Conservation (phyloP, 37 sponge, comb jelly and placozoan species). For the Oscarella lobularis region DNA sequence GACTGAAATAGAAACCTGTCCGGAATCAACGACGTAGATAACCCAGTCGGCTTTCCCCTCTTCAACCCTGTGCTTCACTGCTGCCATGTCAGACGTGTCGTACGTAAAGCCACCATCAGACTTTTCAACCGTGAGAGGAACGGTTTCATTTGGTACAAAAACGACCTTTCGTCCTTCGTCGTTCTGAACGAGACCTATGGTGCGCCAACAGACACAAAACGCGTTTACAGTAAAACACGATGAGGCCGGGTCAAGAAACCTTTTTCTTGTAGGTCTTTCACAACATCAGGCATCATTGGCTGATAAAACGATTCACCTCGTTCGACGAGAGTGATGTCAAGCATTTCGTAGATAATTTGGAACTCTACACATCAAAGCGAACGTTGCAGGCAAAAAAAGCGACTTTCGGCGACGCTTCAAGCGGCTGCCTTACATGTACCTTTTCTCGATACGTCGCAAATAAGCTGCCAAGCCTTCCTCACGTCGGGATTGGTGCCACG, state of each 20-base stretch:
- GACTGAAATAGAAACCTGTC: constrained; percentile 42
- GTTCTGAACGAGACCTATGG: constrained; percentile 35
- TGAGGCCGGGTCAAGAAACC: constrained; percentile 15
- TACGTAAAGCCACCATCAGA: constrained; percentile 93
- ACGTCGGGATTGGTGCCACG: constrained; percentile 57
- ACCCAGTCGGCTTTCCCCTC: constrained; percentile 85
- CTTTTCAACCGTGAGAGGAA: constrained; percentile 85
- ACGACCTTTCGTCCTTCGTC: constrained; percentile 75
- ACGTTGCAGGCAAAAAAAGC: no score
- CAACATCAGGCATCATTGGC: constrained; percentile 61
- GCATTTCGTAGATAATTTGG: no score
- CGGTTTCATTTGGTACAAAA: constrained; percentile 29
- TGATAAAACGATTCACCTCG: constrained; percentile 96
- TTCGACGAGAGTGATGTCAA: constrained; percentile 57
- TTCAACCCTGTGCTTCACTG: constrained; percentile 61
- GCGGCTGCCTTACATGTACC: constrained; percentile 21
- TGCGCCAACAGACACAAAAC: no score
- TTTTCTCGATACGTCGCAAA: constrained; percentile 79
- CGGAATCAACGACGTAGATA: constrained; percentile 90
- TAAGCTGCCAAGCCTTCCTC: constrained; percentile 74
- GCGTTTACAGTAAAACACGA: no score
- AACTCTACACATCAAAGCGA: background rate
- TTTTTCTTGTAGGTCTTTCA: constrained; percentile 60
- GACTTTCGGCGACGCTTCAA: no score
- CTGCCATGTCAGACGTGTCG: constrained; percentile 92